Conservation (phyloP, 2,113 vertebrate species). For the Ictalurus punctatus region DNA sequence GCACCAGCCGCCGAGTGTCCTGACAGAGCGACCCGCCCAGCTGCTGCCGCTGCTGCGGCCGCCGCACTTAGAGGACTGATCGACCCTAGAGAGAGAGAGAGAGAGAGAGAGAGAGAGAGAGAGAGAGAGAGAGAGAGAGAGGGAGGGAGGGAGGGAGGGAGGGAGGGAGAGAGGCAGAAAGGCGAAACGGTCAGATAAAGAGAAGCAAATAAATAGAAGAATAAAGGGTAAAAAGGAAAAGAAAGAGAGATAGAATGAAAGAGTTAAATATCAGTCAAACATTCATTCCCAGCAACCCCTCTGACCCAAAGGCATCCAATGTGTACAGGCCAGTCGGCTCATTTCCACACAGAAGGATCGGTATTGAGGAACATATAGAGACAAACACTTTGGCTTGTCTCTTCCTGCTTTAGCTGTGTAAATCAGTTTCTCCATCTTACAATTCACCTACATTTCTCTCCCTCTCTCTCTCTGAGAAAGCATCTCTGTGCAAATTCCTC, state of each 20-base stretch:
- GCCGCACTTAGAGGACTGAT: slow-evolving; percentile 95
- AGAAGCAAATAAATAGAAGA: neutral
- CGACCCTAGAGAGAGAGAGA: slow-evolving; percentile 76
- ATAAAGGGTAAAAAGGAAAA: neutral
- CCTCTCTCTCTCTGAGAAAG: neutral
- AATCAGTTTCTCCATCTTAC: neutral
- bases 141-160: neutral
- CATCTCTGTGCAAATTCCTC: neutral
- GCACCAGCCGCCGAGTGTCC: slow-evolving; percentile 88
- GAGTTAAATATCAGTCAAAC: neutral
- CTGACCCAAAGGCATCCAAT: slow-evolving; percentile 26
- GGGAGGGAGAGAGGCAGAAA: neutral
- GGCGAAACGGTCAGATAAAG: slow-evolving; percentile 14
- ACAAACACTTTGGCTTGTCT: neutral
- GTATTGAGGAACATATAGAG: slow-evolving; percentile 16
- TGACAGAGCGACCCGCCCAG: slow-evolving; percentile 92
- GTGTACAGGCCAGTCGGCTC: neutral
- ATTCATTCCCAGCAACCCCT: neutral
- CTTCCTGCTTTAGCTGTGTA: neutral
- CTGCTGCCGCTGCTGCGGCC: slow-evolving; percentile 88
- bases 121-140: slow-evolving; percentile 50
- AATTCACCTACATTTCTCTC: neutral
- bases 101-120: neutral
- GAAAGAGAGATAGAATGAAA: neutral
- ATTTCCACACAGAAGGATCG: slow-evolving; percentile 41